phyloP scores from a whole-genome alignment of 2,888 invertebrate species.

The Ochlodes sylvanus region DNA sequence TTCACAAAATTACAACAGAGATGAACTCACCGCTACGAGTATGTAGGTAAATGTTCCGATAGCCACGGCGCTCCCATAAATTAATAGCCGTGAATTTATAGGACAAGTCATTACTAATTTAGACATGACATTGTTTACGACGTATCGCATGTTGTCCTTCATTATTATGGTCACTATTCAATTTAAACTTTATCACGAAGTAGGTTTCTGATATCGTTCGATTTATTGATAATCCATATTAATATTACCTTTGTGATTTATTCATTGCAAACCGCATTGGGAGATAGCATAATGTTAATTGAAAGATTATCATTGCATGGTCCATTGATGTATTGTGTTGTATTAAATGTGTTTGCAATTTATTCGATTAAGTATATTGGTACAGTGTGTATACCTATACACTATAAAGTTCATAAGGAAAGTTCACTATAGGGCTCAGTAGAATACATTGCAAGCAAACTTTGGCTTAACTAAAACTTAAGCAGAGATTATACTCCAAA shows the following conservation, averaged over 20 bases:
- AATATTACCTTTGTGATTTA: constrained; percentile 46
- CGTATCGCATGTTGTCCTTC: constrained; percentile 60
- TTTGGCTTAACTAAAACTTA: no score
- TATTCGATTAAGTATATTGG: constrained; percentile 8
- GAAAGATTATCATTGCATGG: constrained; percentile 28
- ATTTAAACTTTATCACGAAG: constrained; percentile 39
- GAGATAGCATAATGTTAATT: constrained; percentile 35
- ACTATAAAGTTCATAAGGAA: no score
- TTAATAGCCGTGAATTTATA: constrained; percentile 66
- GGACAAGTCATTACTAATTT: constrained; percentile 73
- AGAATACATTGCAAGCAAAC: no score
- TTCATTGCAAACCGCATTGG: constrained; percentile 16
- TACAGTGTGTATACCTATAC: no score
- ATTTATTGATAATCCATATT: constrained; percentile 38
- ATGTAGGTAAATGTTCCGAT: constrained; percentile 60
- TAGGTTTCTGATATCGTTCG: constrained; percentile 25
- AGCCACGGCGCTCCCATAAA: constrained; percentile 62
- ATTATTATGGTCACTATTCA: constrained; percentile 39
- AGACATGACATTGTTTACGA: constrained; percentile 69
- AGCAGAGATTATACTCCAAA: no score
- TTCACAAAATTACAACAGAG: constrained; percentile 5
- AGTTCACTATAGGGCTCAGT: no score
- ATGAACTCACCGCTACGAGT: constrained; percentile 55
- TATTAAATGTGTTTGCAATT: constrained; percentile 23
- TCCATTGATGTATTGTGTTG: constrained; percentile 20